Percentiles rank a stretch among this genome's conserved stretches.
These are phyloP conservation scores for Atta cephalotes DNA, from an alignment of 1,140 invertebrate genomes.

Conservation along the genomic window DNA sequence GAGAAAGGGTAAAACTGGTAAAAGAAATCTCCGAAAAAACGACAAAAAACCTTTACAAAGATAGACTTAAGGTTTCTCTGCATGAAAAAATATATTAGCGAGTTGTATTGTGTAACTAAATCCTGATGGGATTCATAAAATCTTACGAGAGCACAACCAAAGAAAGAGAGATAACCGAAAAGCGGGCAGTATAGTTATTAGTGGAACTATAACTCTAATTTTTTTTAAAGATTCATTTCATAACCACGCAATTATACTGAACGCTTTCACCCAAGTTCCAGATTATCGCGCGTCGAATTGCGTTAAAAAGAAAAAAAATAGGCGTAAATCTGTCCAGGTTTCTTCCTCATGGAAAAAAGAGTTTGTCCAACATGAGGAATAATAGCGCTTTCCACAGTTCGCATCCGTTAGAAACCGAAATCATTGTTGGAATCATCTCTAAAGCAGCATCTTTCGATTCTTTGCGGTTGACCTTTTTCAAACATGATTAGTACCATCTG, in stretches of 20 bases:
- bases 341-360: background rate
- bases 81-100: background rate
- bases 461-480: background rate
- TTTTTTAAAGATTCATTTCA: too few relatives aligned
- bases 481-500: background rate
- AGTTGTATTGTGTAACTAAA: background rate
- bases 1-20: background rate
- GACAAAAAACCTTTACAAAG: background rate
- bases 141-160: too few relatives aligned
- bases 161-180: too few relatives aligned
- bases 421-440: background rate
- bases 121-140: background rate
- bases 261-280: too few relatives aligned
- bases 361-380: background rate
- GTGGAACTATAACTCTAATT: too few relatives aligned
- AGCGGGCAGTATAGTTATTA: too few relatives aligned
- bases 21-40: background rate
- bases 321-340: too few relatives aligned
- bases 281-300: too few relatives aligned
- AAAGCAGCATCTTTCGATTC: background rate
- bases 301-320: too few relatives aligned
- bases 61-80: too few relatives aligned
- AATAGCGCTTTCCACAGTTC: background rate
- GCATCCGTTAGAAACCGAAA: background rate
- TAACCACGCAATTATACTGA: too few relatives aligned